Conservation (phyloP, 2,113 vertebrate species). For the Poeciliopsis retropinna region DNA sequence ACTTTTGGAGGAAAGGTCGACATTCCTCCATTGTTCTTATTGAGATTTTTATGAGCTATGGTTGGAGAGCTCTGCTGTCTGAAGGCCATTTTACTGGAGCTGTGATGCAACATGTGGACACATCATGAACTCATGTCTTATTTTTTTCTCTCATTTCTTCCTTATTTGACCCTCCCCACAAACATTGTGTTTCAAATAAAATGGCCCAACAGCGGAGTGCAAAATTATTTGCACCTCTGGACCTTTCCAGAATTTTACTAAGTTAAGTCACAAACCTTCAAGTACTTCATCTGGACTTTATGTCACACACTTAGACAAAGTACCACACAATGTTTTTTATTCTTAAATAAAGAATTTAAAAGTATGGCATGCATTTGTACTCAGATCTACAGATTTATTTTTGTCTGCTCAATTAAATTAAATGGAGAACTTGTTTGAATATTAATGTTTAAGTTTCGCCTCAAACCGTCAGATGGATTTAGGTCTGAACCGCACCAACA, state of each 20-base stretch:
- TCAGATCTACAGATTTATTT: background rate
- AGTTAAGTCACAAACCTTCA: background rate
- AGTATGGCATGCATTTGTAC: background rate
- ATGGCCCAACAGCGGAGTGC: background rate
- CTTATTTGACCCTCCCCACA: background rate
- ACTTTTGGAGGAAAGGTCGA: background rate
- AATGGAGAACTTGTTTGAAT: no score
- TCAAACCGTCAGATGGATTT: no score
- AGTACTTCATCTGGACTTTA: background rate
- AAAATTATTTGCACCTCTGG: background rate
- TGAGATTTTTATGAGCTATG: background rate
- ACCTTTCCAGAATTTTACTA: background rate
- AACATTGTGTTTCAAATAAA: background rate
- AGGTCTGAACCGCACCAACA: no score
- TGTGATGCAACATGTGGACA: constrained; percentile 4
- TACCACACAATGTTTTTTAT: no score
- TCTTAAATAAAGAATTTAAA: background rate
- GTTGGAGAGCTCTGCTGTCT: background rate
- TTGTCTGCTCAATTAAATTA: no score
- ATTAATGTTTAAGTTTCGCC: no score
- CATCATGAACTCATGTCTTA: background rate
- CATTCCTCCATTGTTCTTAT: background rate
- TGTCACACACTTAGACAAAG: background rate
- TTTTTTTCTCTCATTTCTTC: background rate
- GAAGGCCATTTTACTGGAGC: background rate